Conservation (phyloP, 2,888 invertebrate species). For the Resseliella maxima region DNA sequence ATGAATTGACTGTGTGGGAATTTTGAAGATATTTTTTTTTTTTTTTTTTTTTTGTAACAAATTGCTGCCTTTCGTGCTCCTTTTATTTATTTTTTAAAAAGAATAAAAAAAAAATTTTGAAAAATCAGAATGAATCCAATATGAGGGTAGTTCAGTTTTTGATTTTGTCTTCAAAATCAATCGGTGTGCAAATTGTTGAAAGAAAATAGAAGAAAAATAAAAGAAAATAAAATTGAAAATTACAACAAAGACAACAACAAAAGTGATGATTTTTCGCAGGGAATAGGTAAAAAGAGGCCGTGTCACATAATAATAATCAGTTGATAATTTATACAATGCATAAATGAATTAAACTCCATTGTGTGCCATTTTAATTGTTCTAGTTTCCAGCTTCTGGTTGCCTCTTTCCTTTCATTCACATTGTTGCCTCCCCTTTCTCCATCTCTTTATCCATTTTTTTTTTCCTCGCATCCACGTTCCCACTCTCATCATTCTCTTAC, state of each 20-base stretch:
- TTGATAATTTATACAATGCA: slow-evolving; percentile 53
- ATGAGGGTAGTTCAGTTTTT: neutral
- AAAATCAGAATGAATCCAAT: neutral
- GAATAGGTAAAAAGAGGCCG: slow-evolving; percentile 48
- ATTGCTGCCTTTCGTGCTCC: neutral
- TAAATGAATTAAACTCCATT: slow-evolving; percentile 55
- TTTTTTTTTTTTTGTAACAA: neutral
- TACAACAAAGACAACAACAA: slow-evolving; percentile 6
- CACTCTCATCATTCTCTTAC: neutral
- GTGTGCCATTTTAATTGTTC: slow-evolving; percentile 55
- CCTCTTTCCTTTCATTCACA: neutral
- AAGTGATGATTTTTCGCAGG: neutral
- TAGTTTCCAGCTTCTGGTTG: slow-evolving; percentile 43
- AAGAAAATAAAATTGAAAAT: neutral
- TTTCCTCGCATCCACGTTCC: neutral
- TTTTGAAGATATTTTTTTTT: too few species aligned
- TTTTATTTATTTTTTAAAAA: too few species aligned
- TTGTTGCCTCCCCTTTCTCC: neutral
- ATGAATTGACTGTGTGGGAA: neutral
- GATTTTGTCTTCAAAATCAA: neutral
- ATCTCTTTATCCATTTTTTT: neutral
- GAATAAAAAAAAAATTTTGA: neutral
- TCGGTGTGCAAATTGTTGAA: neutral
- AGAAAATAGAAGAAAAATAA: neutral
- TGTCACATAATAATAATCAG: slow-evolving; percentile 51